Conservation (phyloP, 2,888 invertebrate species). For the Nasonovia ribisnigri region DNA sequence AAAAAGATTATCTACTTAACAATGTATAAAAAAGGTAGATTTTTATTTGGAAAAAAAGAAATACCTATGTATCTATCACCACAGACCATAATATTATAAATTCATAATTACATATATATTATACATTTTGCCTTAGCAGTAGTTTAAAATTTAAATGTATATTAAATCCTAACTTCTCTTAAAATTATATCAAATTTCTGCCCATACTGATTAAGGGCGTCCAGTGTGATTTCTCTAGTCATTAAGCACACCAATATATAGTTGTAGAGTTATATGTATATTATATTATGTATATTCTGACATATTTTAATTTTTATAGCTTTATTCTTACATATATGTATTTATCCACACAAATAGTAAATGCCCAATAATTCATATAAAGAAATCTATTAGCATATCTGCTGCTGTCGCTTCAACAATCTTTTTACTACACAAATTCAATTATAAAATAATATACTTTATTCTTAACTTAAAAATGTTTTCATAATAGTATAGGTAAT, state of each 20-base stretch:
- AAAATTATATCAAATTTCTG: background rate
- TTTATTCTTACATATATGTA: too few species aligned
- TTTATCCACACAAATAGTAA: too few species aligned
- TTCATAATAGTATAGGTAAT: too few species aligned
- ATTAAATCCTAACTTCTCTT: background rate
- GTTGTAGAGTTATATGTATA: too few species aligned
- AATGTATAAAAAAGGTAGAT: background rate
- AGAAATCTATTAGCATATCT: too few species aligned
- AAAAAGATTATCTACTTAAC: background rate
- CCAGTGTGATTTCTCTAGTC: background rate
- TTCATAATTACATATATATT: background rate
- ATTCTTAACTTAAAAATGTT: too few species aligned
- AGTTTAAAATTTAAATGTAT: background rate
- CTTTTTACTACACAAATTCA: too few species aligned
- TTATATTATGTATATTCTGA: too few species aligned
- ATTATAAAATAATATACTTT: too few species aligned
- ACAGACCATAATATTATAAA: background rate
- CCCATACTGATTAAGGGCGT: background rate
- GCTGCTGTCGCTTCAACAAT: too few species aligned
- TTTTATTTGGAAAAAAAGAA: background rate
- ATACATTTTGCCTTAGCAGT: background rate
- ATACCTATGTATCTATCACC: background rate
- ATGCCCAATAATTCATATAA: too few species aligned
- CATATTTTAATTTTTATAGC: too few species aligned
- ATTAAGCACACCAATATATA: background rate